Evolutionary conservation across 2,797 vertebrate genomes (phyloP).

Genomic region (Spinus pinus): DNA sequence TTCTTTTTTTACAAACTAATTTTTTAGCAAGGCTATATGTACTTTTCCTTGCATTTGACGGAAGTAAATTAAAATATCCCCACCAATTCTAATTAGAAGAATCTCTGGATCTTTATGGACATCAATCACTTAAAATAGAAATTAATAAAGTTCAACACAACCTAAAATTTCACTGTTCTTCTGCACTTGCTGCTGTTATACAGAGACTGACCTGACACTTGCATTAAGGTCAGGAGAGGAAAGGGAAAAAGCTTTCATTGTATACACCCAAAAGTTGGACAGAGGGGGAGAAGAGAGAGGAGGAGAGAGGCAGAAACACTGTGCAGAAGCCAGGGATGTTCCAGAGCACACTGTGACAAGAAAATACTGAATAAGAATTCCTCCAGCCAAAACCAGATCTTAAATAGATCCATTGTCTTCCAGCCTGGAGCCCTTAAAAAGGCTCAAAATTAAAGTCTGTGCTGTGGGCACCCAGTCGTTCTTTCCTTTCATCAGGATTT

Average conservation of each 20-base stretch:
- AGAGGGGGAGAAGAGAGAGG: background rate
- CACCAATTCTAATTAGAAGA: background rate
- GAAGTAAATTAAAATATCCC: background rate
- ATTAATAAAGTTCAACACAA: background rate
- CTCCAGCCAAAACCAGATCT: conserved; percentile 55
- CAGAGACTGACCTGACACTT: background rate
- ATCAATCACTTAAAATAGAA: conserved; percentile 34
- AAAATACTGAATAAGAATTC: conserved; percentile 63
- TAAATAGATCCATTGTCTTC: conserved; percentile 63
- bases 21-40: background rate
- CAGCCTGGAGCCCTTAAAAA: conserved; percentile 46
- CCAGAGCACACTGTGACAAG: conserved; percentile 36
- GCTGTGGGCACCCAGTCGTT: conserved; percentile 41
- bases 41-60: background rate
- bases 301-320: background rate
- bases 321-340: conserved; percentile 52
- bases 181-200: background rate
- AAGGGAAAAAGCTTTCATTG: conserved; percentile 24
- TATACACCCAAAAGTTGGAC: background rate
- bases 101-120: background rate
- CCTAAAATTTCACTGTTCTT: background rate
- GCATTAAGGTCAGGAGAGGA: background rate
- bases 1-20: background rate
- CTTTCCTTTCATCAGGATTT: conserved; percentile 65
- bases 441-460: conserved; percentile 55